Conservation (phyloP, 2,888 invertebrate genomes). For the Heliconius erato region DNA sequence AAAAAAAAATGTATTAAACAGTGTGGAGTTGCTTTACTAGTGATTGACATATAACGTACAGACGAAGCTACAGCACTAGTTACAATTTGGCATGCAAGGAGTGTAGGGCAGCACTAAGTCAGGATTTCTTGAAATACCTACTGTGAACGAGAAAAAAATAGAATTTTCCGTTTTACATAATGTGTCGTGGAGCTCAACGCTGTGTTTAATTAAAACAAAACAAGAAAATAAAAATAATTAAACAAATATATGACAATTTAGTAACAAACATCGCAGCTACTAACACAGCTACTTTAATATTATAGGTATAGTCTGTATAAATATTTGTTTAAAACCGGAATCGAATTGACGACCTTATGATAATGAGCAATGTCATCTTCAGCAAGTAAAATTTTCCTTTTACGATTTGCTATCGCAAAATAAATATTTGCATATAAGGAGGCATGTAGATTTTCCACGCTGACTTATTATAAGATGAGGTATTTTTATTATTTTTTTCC, state of each 20-base stretch:
- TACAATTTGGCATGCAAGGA: no score
- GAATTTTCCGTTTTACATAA: no score
- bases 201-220: no score
- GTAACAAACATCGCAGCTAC: not conserved
- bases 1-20: no score
- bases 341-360: constrained; percentile 16
- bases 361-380: constrained; percentile 13
- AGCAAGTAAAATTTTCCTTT: constrained; percentile 18
- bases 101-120: no score
- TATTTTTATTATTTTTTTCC: no score
- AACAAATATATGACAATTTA: not conserved
- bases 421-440: not conserved
- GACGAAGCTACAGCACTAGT: no score
- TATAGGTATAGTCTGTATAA: not conserved
- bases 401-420: constrained; percentile 4
- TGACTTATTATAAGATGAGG: no score
- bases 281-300: not conserved
- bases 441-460: not conserved
- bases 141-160: no score
- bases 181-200: not conserved
- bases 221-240: not conserved
- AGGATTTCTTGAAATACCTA: no score
- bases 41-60: no score
- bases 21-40: no score
- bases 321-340: constrained; percentile 11